Conservation (phyloP, 2,797 vertebrate genomes). For the Anguilla marmorata region DNA sequence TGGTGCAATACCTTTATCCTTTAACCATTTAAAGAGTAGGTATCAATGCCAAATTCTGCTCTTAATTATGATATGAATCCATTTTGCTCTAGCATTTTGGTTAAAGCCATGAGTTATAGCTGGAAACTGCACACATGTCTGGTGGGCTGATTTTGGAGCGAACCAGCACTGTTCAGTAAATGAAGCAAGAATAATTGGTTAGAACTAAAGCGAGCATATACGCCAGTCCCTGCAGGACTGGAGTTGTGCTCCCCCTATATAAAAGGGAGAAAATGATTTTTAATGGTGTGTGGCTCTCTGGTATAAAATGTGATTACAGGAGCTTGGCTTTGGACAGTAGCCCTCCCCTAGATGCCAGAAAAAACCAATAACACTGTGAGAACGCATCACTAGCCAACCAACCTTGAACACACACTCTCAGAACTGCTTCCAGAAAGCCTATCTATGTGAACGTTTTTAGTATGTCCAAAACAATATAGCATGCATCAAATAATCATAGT, state of each 20-base stretch:
- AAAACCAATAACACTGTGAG: not conserved
- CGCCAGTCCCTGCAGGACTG: too few relatives aligned
- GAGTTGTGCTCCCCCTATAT: constrained; percentile 40
- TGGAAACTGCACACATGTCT: too few relatives aligned
- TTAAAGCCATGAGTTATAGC: too few relatives aligned
- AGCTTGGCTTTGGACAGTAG: not conserved
- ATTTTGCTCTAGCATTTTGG: too few relatives aligned
- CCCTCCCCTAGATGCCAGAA: not conserved
- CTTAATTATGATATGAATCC: too few relatives aligned
- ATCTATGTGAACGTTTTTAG: too few relatives aligned
- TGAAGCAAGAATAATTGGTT: not conserved
- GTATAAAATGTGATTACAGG: constrained; percentile 47
- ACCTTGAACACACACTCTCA: not conserved
- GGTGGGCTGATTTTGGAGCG: too few relatives aligned
- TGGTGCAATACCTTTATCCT: not conserved
- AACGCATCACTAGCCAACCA: not conserved
- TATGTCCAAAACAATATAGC: too few relatives aligned
- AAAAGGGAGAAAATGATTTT: constrained; percentile 42
- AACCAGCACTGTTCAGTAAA: too few relatives aligned
- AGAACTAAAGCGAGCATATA: too few relatives aligned
- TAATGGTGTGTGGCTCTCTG: constrained; percentile 51
- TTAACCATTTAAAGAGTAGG: not conserved
- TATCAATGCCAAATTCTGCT: too few relatives aligned
- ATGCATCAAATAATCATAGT: too few relatives aligned
- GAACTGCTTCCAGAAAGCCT: not conserved